Conservation (phyloP, 23 tunicate species). For the Styela plicata region DNA sequence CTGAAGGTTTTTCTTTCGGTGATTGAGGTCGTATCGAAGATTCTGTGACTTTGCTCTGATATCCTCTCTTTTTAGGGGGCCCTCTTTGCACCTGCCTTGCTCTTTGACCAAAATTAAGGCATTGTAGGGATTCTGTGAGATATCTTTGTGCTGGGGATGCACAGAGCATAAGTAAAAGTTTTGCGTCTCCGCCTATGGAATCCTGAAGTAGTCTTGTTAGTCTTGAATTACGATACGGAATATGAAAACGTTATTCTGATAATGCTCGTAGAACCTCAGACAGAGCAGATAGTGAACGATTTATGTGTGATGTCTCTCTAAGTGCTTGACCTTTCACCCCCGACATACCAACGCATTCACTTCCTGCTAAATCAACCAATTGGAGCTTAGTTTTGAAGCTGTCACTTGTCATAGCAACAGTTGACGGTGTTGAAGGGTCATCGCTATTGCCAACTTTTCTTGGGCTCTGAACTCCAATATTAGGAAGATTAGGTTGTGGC, state of each 20-base stretch:
- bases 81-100: constrained; percentile 72
- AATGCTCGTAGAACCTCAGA: constrained; percentile 59
- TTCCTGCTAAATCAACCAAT: constrained; percentile 68
- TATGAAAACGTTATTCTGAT: constrained; percentile 55
- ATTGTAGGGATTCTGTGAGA: constrained; percentile 62
- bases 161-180: constrained; percentile 56
- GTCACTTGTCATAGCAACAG: background rate
- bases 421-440: constrained; percentile 23
- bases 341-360: constrained; percentile 79
- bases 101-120: constrained; percentile 50
- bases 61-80: constrained; percentile 42
- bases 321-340: constrained; percentile 71
- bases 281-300: constrained; percentile 64
- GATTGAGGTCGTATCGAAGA: constrained; percentile 41
- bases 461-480: background rate
- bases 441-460: background rate
- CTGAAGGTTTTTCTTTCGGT: constrained; percentile 44
- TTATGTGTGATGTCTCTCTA: constrained; percentile 57
- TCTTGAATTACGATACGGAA: constrained; percentile 66
- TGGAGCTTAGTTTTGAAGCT: constrained; percentile 62
- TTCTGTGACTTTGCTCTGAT: constrained; percentile 6
- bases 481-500: constrained; percentile 40
- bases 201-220: constrained; percentile 67
- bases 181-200: constrained; percentile 74
- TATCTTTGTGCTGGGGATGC: constrained; percentile 62